phyloP scores from a whole-genome alignment of 2,888 invertebrate species.

The Odontomyia ornata region DNA sequence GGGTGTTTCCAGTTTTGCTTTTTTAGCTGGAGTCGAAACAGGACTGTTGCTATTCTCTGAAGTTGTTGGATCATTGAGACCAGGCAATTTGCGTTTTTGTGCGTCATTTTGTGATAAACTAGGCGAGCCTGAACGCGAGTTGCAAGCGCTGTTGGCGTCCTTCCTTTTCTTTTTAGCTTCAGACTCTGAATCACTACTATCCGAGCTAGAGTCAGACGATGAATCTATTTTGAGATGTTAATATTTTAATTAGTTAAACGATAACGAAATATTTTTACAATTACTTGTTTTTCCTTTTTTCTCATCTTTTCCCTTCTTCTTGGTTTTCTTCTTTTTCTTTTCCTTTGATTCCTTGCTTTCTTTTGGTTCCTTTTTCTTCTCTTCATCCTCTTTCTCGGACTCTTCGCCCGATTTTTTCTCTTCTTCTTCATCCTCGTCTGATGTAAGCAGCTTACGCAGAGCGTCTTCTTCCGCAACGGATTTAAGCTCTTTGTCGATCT shows the following conservation, averaged over 20 bases:
- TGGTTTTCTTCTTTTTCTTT: slow-evolving; percentile 70
- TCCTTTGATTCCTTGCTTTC: slow-evolving; percentile 67
- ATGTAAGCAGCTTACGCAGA: slow-evolving; percentile 82
- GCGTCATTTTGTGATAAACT: slow-evolving; percentile 55
- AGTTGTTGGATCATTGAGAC: slow-evolving; percentile 61
- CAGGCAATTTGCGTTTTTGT: slow-evolving; percentile 60
- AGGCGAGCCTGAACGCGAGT: slow-evolving; percentile 65
- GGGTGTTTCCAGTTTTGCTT: slow-evolving; percentile 59
- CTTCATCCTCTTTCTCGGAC: slow-evolving; percentile 77
- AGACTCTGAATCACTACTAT: slow-evolving; percentile 75
- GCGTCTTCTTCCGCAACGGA: slow-evolving; percentile 92
- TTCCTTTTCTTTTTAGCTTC: slow-evolving; percentile 69
- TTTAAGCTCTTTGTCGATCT: slow-evolving; percentile 82
- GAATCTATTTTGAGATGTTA: slow-evolving; percentile 65
- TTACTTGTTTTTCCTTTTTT: slow-evolving; percentile 67
- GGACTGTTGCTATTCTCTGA: slow-evolving; percentile 64
- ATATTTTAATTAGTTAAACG: slow-evolving; percentile 46
- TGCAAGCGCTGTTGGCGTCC: slow-evolving; percentile 64
- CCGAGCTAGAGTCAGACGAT: slow-evolving; percentile 77
- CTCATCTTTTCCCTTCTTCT: slow-evolving; percentile 71
- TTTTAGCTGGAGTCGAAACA: slow-evolving; percentile 61
- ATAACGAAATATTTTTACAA: slow-evolving; percentile 4
- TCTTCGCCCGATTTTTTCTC: slow-evolving; percentile 81
- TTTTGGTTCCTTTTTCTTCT: slow-evolving; percentile 77
- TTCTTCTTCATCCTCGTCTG: slow-evolving; percentile 88